A percentile compares a stretch with the other conserved stretches of the same genome.
Conservation (phyloP, 30 jellyfish, hydroid and myxozoan genomes). For the Cassiopea xamachana region DNA sequence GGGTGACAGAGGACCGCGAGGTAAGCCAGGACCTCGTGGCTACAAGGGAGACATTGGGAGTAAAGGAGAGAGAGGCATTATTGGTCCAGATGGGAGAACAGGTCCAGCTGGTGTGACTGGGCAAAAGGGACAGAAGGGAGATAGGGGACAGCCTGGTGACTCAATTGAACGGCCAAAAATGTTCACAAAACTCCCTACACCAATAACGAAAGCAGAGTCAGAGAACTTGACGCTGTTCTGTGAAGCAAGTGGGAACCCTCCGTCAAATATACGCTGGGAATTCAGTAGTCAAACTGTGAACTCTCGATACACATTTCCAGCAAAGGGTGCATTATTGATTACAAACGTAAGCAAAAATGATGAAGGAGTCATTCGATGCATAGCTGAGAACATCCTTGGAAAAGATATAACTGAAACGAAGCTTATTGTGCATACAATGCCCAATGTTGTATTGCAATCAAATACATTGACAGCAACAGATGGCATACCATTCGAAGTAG, state of each 20-base stretch:
- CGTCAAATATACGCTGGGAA: conserved; percentile 13
- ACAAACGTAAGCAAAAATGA: conserved; percentile 7
- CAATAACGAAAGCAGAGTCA: background rate
- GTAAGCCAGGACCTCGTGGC: conserved; percentile 9
- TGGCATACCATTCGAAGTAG: background rate
- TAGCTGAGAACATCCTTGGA: conserved; percentile 49
- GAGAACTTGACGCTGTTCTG: conserved; percentile 13
- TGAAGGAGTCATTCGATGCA: conserved; percentile 18
- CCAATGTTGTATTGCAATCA: conserved; percentile 6
- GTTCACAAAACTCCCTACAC: background rate
- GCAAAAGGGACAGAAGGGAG: conserved; percentile 31
- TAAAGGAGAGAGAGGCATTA: conserved; percentile 2
- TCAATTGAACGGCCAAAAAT: conserved; percentile 37
- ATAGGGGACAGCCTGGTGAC: conserved; percentile 20
- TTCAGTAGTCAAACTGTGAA: conserved; percentile 12
- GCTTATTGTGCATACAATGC: conserved; percentile 41
- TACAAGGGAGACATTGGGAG: conserved; percentile 12
- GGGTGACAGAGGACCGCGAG: conserved; percentile 39
- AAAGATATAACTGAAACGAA: conserved; percentile 7
- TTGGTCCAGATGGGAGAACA: conserved; percentile 14
- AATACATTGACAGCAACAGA: background rate
- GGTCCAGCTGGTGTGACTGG: conserved; percentile 21
- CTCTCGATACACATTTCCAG: conserved; percentile 31
- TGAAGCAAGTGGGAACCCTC: conserved; percentile 38
- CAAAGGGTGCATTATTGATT: conserved; percentile 8